These are phyloP conservation scores for Vidua chalybeata DNA, from an alignment of 2,113 vertebrate genomes.

Conservation along the genomic window DNA sequence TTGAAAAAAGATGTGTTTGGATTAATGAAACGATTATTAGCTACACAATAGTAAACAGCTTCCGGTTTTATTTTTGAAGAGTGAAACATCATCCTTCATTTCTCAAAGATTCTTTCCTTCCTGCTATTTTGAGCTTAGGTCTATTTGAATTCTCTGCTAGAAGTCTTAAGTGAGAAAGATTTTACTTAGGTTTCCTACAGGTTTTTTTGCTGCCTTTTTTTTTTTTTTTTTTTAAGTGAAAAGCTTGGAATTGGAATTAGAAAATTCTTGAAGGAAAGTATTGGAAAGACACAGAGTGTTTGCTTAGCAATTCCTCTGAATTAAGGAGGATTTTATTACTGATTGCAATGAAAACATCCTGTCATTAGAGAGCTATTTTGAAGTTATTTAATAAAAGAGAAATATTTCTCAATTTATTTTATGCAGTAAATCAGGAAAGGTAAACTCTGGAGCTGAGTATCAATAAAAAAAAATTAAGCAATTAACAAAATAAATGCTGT, in stretches of 20 bases:
- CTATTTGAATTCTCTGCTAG: neutral
- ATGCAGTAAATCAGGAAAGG: neutral
- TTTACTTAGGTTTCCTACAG: neutral
- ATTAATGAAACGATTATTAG: neutral
- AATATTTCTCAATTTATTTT: neutral
- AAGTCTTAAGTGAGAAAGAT: neutral
- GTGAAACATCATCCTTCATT: neutral
- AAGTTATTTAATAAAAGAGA: slow-evolving; percentile 13
- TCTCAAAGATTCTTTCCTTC: neutral
- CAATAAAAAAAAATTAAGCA: neutral
- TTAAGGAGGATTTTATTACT: slow-evolving; percentile 19
- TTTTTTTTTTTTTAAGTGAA: neutral
- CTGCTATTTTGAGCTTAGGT: neutral
- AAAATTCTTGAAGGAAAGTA: neutral
- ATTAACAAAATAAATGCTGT: neutral
- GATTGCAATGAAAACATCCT: neutral
- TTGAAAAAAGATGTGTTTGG: neutral
- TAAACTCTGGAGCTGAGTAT: neutral
- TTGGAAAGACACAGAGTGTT: neutral
- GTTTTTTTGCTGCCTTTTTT: neutral
- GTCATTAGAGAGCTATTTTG: neutral
- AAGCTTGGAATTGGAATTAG: neutral
- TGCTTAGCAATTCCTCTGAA: neutral
- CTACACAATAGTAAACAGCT: neutral
- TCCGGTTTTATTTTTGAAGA: neutral